Base-by-base conservation (phyloP, 2,888 invertebrate genomes). In the Ctenicera cuprea region DNA sequence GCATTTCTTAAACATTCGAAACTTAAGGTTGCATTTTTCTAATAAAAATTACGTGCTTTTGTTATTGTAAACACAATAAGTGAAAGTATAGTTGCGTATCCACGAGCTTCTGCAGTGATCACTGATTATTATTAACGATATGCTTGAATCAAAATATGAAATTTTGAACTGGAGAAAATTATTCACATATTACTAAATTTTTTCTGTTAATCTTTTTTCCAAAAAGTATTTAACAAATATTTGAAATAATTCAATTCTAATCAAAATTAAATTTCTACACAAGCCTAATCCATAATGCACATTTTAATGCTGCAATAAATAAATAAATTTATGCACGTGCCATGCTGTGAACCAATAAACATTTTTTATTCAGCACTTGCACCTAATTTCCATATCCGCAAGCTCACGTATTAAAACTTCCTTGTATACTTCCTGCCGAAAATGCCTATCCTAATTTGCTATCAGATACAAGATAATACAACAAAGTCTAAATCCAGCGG, bases 51-150 rank as follows among this genome's bases (percentile, higher is more conserved):
- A 16, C 14, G 1, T 33, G 26, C 22, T 54, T 54, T 30, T 11
- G 14, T 54, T 22, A 8, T 54, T n/a, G 38, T 62, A 26, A 14
- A 20, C n/a, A 62, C 54, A 70, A 61, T 14, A 61, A 63, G 71
- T 71, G 71, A 71, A 71, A 71, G 71, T 71, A 57, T 43, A 57
- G 37, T 59, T 71, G 54, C 30, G 54, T 54, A 30, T 63, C 33
- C 67, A 67, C 62, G 72, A 72, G 67, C 61, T 38, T 67, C 61
- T 71, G 65, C 33, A 43, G 54, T 37, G 71, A 57, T 22, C 45
- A 33, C 1, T 50, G 9, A 22, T 71, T 41, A 37, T 48, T 66
- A 54, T 57, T 59, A 43, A 71, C 38, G 22, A 30, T 33, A 48
- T 57, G 63, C 57, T 54, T 64, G 64, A 71, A 43, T 64, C 16